Percentiles rank a stretch among this genome's conserved stretches.
These are phyloP conservation scores for Dryobota labecula DNA, from an alignment of 2,888 invertebrate genomes.

Conservation along the genomic window DNA sequence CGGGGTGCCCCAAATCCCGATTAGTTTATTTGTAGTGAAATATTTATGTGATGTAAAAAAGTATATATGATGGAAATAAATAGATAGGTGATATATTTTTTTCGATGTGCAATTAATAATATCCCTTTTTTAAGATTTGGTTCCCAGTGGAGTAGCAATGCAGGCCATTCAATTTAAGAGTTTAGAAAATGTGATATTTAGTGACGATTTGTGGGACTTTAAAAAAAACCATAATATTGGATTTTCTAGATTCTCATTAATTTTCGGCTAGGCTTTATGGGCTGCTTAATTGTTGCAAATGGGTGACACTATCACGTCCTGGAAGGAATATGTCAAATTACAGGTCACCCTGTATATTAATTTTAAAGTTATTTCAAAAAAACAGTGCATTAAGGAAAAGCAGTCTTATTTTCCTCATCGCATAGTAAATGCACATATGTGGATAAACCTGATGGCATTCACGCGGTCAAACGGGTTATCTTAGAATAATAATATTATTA, in stretches of 20 bases:
- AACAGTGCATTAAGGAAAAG: not conserved
- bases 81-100: too few species aligned
- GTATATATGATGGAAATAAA: too few species aligned
- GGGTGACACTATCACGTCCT: not conserved
- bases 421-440: not conserved
- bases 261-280: not conserved
- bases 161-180: too few species aligned
- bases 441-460: not conserved
- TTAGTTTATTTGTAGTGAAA: too few species aligned
- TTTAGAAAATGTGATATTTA: too few species aligned
- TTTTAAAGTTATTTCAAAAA: not conserved
- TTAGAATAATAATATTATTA: slow-evolving; percentile 6
- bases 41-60: too few species aligned
- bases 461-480: not conserved
- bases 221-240: too few species aligned
- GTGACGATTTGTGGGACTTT: too few species aligned
- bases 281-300: not conserved
- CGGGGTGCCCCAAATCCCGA: too few species aligned
- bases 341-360: not conserved
- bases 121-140: too few species aligned
- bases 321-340: not conserved
- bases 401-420: not conserved
- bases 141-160: too few species aligned
- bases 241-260: not conserved
- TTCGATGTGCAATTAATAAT: too few species aligned